These are phyloP conservation scores for Dione juno DNA, from an alignment of 2,888 invertebrate genomes.

Conservation along the genomic window DNA sequence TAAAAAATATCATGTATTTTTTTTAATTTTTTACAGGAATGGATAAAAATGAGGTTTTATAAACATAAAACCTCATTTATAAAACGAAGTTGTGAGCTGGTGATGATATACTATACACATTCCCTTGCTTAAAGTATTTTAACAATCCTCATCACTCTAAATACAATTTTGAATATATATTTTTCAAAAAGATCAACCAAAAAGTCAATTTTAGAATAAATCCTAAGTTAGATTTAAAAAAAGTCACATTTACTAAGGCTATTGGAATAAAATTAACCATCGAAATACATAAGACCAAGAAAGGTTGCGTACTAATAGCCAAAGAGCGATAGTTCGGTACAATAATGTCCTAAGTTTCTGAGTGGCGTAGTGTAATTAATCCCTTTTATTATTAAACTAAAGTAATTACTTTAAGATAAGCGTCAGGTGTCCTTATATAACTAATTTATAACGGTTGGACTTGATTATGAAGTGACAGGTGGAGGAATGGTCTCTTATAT, in stretches of 20 bases:
- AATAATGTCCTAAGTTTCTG: slow-evolving; percentile 44
- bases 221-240: too few relatives aligned
- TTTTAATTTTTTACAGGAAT: too few relatives aligned
- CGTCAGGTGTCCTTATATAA: slow-evolving; percentile 47
- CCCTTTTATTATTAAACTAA: slow-evolving; percentile 50
- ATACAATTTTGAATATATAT: too few relatives aligned
- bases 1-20: too few relatives aligned
- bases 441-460: slow-evolving; percentile 38
- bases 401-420: slow-evolving; percentile 47
- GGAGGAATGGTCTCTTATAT: not conserved
- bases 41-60: too few relatives aligned
- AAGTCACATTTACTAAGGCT: not conserved
- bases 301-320: slow-evolving; percentile 20
- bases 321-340: slow-evolving; percentile 31
- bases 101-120: too few relatives aligned
- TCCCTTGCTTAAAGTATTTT: too few relatives aligned
- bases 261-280: slow-evolving; percentile 13
- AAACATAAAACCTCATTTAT: too few relatives aligned
- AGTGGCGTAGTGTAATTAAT: slow-evolving; percentile 45
- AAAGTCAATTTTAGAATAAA: too few relatives aligned
- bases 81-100: too few relatives aligned
- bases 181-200: too few relatives aligned
- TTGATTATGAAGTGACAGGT: slow-evolving; percentile 21
- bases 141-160: too few relatives aligned
- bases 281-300: slow-evolving; percentile 16